Conservation (phyloP, 1,140 invertebrate genomes). For the Sweltsa coloradensis region DNA sequence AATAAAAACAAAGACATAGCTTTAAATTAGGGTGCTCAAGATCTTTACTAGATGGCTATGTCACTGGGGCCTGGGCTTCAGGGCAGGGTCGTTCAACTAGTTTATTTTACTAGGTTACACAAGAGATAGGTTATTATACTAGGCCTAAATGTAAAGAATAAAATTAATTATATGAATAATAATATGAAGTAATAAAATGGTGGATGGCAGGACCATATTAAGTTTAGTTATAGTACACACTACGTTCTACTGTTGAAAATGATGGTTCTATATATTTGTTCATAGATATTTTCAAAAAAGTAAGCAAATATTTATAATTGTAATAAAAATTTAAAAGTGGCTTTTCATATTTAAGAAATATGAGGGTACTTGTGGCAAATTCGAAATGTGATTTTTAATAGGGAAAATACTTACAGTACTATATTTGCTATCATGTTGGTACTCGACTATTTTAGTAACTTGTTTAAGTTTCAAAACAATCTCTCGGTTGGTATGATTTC, state of each 20-base stretch:
- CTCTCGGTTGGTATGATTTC: neutral
- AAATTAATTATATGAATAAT: slow-evolving; percentile 13
- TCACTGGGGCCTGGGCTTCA: too few relatives aligned
- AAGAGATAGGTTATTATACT: slow-evolving; percentile 12
- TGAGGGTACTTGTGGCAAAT: slow-evolving; percentile 5
- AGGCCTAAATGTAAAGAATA: slow-evolving; percentile 15
- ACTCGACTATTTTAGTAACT: neutral
- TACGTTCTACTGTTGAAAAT: neutral
- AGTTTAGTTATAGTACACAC: slow-evolving; percentile 8
- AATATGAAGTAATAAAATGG: slow-evolving; percentile 5
- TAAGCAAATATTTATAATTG: slow-evolving; percentile 11
- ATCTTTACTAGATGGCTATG: slow-evolving; percentile 9
- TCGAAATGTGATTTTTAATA: neutral
- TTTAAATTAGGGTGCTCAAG: slow-evolving; percentile 18
- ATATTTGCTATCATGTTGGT: neutral
- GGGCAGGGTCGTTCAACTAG: slow-evolving; percentile 11
- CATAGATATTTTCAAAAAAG: slow-evolving; percentile 15
- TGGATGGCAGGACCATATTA: slow-evolving; percentile 14
- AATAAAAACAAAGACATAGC: slow-evolving; percentile 12
- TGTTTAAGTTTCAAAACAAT: neutral
- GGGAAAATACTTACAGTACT: neutral
- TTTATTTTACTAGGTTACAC: slow-evolving; percentile 15
- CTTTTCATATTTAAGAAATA: slow-evolving; percentile 6
- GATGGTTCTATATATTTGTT: slow-evolving; percentile 16
- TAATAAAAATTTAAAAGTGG: slow-evolving; percentile 10